Conservation (phyloP, 2,113 vertebrate genomes). For the Peromyscus polionotus region DNA sequence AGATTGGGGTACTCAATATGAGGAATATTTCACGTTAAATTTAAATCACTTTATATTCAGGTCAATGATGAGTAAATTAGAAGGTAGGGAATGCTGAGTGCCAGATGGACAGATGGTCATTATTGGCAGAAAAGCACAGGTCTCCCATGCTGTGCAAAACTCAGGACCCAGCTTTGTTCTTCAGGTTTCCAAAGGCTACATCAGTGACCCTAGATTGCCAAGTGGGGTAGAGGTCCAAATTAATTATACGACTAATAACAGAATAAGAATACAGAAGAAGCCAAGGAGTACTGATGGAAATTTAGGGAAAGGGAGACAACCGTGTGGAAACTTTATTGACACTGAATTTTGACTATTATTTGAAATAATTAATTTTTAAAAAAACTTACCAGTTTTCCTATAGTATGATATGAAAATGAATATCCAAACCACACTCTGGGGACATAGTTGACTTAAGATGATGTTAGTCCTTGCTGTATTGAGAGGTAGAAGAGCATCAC, state of each 20-base stretch:
- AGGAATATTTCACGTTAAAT: background rate
- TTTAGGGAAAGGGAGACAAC: background rate
- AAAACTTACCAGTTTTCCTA: background rate
- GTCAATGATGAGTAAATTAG: background rate
- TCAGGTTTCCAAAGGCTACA: background rate
- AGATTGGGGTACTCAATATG: background rate
- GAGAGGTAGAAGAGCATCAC: background rate
- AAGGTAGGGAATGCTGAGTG: background rate
- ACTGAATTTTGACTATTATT: conserved; percentile 18
- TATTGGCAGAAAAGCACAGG: background rate
- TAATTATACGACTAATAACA: conserved; percentile 11
- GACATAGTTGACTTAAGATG: background rate
- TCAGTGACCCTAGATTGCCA: too few relatives aligned
- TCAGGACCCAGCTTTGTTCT: background rate
- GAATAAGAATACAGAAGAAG: background rate
- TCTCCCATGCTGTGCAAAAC: background rate
- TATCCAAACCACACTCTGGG: background rate
- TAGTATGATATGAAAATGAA: background rate
- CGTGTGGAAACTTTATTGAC: background rate
- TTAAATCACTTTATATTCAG: background rate
- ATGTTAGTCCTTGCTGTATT: background rate
- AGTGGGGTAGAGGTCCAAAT: background rate
- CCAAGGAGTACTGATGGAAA: background rate
- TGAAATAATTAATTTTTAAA: background rate
- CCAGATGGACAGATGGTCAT: background rate